Evolutionary conservation across 2,113 vertebrate genomes (phyloP).

Genomic region (Cyanoramphus novaezelandiae): DNA sequence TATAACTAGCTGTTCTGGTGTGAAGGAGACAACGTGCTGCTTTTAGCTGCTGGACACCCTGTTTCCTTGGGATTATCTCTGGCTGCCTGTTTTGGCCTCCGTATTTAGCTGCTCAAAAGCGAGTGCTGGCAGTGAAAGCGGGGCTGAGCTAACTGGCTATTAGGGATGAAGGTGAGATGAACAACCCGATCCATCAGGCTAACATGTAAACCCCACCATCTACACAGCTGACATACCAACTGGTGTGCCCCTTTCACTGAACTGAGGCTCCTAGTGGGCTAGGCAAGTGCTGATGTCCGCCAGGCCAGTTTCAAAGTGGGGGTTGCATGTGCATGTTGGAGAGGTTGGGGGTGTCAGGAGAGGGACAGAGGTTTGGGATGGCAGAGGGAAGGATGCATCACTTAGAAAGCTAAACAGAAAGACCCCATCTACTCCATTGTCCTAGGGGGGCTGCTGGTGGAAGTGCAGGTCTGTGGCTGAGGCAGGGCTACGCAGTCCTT

Average conservation of each 20-base stretch:
- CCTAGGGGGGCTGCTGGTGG: background rate
- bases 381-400: background rate
- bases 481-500: background rate
- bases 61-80: conserved; percentile 19
- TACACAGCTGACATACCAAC: background rate
- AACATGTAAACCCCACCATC: background rate
- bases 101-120: background rate
- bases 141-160: background rate
- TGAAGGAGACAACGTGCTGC: background rate
- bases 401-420: background rate
- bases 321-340: background rate
- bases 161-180: background rate
- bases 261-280: background rate
- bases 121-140: background rate
- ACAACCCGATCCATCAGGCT: background rate
- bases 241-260: background rate
- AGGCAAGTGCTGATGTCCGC: background rate
- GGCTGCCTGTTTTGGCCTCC: background rate
- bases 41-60: background rate
- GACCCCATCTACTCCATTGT: background rate
- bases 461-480: background rate
- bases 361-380: background rate
- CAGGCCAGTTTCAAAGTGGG: background rate
- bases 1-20: background rate
- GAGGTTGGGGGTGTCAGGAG: background rate